Base-by-base conservation (phyloP, 2,113 vertebrate genomes). In the Alouatta palliata region DNA sequence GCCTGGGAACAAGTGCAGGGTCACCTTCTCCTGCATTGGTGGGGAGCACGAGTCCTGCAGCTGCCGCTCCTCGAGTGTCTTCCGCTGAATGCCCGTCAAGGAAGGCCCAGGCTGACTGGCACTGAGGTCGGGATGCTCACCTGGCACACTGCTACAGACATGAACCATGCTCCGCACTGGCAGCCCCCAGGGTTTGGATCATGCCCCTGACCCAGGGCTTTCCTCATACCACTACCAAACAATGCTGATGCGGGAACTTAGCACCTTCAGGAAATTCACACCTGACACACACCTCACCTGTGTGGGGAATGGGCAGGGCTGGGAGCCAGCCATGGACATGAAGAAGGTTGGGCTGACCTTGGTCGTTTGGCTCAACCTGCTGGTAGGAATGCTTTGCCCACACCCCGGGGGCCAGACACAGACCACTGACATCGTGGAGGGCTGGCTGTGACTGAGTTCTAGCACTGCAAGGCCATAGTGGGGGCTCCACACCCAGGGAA, bases 1-100 rank as follows among this genome's bases (percentile, higher is more conserved):
- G 17, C 99, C 99, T 0, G 99, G 99, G 94, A 99, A 99, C 52
- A 99, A 99, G 92, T 99, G 99, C 75, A 99, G 99, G 43, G 99
- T 99, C 84, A 99, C 99, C 54, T 98, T 99, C 92, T 99, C 99
- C 56, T 98, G 98, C 0, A 95, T 97, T 0, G 97, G 95, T 95
- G 90, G 83, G 2, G 98, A 92, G 70, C 98, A 96, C 0, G 97
- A 95, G 64, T 98, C 98, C 71, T 97, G 99, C 58, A 98, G 97
- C 87, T 98, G 99, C 97, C 97, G 98, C 75, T 99, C 98, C 61
- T 99, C 99, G 68, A 99, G 98, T 58, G 98, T 99, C 98, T 99
- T 99, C 32, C 99, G 99, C 99, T 99, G 98, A 73, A 87, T 19
- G 1, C n/a, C 19, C 23, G 99, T 99, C 98, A 99, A 99, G 99